Evolutionary conservation across 2,888 invertebrate genomes (phyloP).

Genomic region (Synanthedon vespiformis): DNA sequence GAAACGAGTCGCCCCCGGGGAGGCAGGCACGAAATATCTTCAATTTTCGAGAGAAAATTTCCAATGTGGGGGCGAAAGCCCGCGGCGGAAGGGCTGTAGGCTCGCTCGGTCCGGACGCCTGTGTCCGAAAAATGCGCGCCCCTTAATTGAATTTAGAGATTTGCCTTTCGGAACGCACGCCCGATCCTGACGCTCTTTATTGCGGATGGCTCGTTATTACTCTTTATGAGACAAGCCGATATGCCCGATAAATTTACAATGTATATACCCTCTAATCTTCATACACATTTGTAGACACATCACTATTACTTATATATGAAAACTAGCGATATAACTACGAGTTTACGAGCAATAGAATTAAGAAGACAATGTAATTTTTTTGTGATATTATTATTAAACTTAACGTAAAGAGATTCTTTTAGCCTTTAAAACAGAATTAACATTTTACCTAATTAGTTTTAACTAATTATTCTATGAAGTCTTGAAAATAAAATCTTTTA

Average conservation of each 20-base stretch:
- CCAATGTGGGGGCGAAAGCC: slow-evolving; percentile 65
- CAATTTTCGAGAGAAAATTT: slow-evolving; percentile 71
- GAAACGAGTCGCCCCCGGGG: slow-evolving; percentile 67
- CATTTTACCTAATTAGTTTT: no score
- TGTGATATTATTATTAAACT: background rate
- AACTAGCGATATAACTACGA: no score
- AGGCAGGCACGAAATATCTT: slow-evolving; percentile 67
- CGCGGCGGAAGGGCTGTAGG: slow-evolving; percentile 60
- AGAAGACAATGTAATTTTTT: background rate
- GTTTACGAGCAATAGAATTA: background rate
- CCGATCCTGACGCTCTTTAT: slow-evolving; percentile 40
- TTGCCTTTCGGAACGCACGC: slow-evolving; percentile 61
- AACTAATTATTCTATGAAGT: no score
- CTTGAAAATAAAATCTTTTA: no score
- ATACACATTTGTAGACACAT: background rate
- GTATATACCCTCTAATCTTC: background rate
- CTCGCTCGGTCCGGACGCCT: slow-evolving; percentile 35
- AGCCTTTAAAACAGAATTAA: no score
- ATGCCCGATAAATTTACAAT: background rate
- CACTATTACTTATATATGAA: no score
- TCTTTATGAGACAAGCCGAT: slow-evolving; percentile 26
- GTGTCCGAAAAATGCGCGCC: slow-evolving; percentile 66
- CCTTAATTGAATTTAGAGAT: slow-evolving; percentile 69
- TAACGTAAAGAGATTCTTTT: background rate
- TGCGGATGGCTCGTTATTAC: slow-evolving; percentile 44